Conservation (phyloP, 2,113 vertebrate species). For the Apaloderma vittatum region DNA sequence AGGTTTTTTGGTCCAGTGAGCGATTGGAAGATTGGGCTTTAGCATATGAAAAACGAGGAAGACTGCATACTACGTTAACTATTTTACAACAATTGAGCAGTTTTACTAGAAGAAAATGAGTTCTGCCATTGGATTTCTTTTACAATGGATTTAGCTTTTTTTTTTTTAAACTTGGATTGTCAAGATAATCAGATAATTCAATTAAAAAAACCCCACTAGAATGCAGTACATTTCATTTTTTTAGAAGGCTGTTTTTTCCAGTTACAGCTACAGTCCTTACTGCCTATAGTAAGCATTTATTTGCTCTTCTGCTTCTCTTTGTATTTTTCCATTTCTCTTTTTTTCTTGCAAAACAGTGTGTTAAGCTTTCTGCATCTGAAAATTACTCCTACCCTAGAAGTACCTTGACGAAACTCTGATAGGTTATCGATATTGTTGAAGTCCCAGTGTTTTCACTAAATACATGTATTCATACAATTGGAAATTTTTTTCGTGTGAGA, state of each 20-base stretch:
- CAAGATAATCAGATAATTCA: background rate
- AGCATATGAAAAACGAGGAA: background rate
- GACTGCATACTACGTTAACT: background rate
- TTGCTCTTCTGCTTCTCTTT: background rate
- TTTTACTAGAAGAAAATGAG: background rate
- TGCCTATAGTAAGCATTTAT: background rate
- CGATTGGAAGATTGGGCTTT: background rate
- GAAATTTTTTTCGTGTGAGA: background rate
- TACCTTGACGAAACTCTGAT: background rate
- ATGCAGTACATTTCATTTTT: background rate
- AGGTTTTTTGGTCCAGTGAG: background rate
- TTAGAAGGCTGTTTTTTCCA: background rate
- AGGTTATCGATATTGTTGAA: background rate
- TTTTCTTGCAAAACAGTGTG: background rate
- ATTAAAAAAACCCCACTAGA: background rate
- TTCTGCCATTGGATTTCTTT: background rate
- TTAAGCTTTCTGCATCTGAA: background rate
- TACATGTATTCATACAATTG: background rate
- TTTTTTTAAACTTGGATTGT: background rate
- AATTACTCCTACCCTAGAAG: background rate
- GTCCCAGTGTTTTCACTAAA: background rate
- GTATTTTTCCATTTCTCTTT: background rate
- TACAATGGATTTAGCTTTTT: background rate
- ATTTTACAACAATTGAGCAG: background rate
- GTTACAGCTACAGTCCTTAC: background rate